These are phyloP conservation scores for Percopsis transmontana DNA, from an alignment of 2,113 vertebrate species.

Conservation along the genomic window DNA sequence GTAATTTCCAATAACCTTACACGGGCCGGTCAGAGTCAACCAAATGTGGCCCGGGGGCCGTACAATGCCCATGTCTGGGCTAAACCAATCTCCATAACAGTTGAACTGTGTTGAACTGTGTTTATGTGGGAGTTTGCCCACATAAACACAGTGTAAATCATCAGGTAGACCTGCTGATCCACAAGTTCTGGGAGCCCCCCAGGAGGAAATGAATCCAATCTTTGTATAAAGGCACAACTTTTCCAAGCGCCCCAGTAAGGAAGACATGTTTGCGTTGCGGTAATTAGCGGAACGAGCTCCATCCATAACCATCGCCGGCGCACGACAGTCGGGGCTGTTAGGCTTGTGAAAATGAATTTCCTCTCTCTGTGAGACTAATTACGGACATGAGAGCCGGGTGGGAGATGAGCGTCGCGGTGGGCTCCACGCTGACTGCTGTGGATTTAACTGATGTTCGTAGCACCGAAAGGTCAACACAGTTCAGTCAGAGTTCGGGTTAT, in stretches of 20 bases:
- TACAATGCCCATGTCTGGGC: too few relatives aligned
- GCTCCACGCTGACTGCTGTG: slow-evolving; percentile 43
- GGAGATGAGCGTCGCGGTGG: slow-evolving; percentile 30
- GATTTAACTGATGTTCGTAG: slow-evolving; percentile 38
- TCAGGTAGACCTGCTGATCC: slow-evolving; percentile 50
- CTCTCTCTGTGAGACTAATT: slow-evolving; percentile 76
- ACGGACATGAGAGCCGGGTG: slow-evolving; percentile 64
- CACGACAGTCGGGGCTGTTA: slow-evolving; percentile 68
- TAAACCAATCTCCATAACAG: slow-evolving; percentile 40
- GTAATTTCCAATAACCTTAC: too few relatives aligned
- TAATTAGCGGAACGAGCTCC: slow-evolving; percentile 72
- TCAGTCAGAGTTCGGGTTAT: too few relatives aligned
- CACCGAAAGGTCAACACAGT: slow-evolving; percentile 33
- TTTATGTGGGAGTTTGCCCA: slow-evolving; percentile 18
- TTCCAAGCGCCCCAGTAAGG: slow-evolving; percentile 62
- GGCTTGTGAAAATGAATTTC: slow-evolving; percentile 76
- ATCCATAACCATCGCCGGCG: slow-evolving; percentile 74
- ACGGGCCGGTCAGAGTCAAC: too few relatives aligned
- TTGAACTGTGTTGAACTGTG: slow-evolving; percentile 14
- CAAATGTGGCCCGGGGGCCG: too few relatives aligned
- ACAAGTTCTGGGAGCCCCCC: slow-evolving; percentile 38
- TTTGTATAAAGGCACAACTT: slow-evolving; percentile 69
- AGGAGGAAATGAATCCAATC: slow-evolving; percentile 63
- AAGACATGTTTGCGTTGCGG: slow-evolving; percentile 68
- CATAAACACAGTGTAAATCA: slow-evolving; percentile 29